Conservation (phyloP, 1,140 invertebrate genomes). For the Temnothorax nylanderi region DNA sequence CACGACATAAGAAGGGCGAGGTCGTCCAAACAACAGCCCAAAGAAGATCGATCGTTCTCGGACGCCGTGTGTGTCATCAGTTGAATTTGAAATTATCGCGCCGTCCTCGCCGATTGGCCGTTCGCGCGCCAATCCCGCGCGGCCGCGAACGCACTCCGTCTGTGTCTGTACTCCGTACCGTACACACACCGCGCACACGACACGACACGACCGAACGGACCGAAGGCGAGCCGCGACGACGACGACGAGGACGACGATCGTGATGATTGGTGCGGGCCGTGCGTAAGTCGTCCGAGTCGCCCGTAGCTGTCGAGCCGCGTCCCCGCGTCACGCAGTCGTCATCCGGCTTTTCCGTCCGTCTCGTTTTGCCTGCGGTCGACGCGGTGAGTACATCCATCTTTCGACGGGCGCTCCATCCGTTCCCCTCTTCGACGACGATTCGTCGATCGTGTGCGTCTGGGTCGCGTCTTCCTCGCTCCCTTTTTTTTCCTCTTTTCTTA, state of each 20-base stretch:
- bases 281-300: conserved; percentile 55
- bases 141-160: neutral
- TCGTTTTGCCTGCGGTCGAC: neutral
- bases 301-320: neutral
- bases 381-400: conserved; percentile 16
- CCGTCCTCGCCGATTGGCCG: neutral
- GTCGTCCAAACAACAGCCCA: neutral
- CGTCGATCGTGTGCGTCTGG: neutral
- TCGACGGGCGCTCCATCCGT: neutral
- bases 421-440: neutral
- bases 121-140: neutral
- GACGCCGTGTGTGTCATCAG: neutral
- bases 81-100: conserved; percentile 8
- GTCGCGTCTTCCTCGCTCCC: neutral
- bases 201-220: neutral
- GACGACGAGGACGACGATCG: neutral
- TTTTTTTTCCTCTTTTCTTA: neutral
- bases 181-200: neutral
- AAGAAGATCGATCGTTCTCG: neutral
- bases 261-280: conserved; percentile 53
- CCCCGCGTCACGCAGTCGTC: neutral
- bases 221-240: neutral
- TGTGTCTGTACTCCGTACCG: no score
- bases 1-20: neutral
- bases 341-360: neutral